Evolutionary conservation across 2,888 invertebrate species (phyloP), one percentile per base, ranked within the genome.

Genomic region (Elgonia sp.): DNA sequence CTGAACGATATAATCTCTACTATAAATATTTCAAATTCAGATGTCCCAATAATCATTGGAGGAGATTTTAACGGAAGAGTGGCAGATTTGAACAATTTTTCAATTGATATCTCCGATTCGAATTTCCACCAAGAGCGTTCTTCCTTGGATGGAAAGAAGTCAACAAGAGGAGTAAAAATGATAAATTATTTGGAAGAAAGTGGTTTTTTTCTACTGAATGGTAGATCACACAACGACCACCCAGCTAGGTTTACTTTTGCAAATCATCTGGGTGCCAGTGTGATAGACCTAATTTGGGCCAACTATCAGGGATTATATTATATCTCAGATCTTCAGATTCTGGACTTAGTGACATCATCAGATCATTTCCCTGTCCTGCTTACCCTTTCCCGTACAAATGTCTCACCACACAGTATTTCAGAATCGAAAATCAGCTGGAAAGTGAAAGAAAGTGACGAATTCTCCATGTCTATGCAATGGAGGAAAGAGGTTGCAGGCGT

Each of bases 1-100:
- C 14, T 46, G 46, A 12, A 14, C 46, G 46, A 46, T 14, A 46
- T 46, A 12, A 12, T 46, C 14, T 10, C 10, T 14, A 46, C 14
- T 46, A 46, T 46, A 46, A 10, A 46, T 46, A 12, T 7, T 10
- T 46, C 46, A 12, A 10, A 46, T 46, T 14, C 46, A 12, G 46
- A 46, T 12, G 20, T 37, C 40, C 40, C 67, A n/a, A 4, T 21
- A n/a, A 40, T 67, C 12, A 10, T 67, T 40, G 67, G 67, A 5
- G 67, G 67, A 6, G 67, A 40, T 67, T 67, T 67, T 67, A 67
- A 67, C n/a, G 7, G 42, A 14, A 39, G 67, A 67, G 40, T 67
- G 1, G 42, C 67, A 16, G 16, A 67, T 39, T 67, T 67, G 46
- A 46, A 46, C 3, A 46, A 46, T 14, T 12, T 12, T 14, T 5